A percentile compares a stretch with the other conserved stretches of the same genome.
Conservation (phyloP, 2,888 invertebrate genomes). For the Bursaphelenchus okinawaensis region DNA sequence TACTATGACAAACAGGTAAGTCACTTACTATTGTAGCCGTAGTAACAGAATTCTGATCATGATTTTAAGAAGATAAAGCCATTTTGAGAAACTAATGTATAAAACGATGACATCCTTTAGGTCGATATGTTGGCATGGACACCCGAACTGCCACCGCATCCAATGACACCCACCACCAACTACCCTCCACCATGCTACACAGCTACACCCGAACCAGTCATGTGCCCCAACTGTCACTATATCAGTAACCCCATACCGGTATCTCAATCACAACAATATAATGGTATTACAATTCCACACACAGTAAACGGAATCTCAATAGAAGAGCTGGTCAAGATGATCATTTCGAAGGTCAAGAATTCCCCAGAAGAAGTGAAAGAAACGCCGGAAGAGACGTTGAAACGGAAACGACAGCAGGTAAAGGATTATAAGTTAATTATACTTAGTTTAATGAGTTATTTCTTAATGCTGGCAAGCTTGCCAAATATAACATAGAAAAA, state of each 20-base stretch:
- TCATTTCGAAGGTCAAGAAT: slow-evolving; percentile 40
- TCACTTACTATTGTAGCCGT: neutral
- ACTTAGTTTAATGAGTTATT: too few relatives aligned
- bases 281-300: neutral
- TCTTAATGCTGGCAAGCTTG: too few relatives aligned
- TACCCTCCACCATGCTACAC: neutral
- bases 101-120: too few relatives aligned
- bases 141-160: neutral
- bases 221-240: slow-evolving; percentile 8
- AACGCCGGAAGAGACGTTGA: slow-evolving; percentile 44
- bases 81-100: too few relatives aligned
- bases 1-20: neutral
- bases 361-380: slow-evolving; percentile 22
- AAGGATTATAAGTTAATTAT: neutral
- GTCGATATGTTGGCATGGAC: neutral
- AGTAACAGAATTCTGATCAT: neutral
- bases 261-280: neutral
- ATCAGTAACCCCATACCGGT: neutral
- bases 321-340: slow-evolving; percentile 48
- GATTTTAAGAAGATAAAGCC: too few relatives aligned
- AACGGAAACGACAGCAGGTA: slow-evolving; percentile 44
- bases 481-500: too few relatives aligned
- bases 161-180: neutral
- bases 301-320: slow-evolving; percentile 15
- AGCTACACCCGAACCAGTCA: neutral